Evolutionary conservation across 2,113 vertebrate genomes (phyloP), one percentile per base, ranked within the genome.

Genomic region (Rissa tridactyla): DNA sequence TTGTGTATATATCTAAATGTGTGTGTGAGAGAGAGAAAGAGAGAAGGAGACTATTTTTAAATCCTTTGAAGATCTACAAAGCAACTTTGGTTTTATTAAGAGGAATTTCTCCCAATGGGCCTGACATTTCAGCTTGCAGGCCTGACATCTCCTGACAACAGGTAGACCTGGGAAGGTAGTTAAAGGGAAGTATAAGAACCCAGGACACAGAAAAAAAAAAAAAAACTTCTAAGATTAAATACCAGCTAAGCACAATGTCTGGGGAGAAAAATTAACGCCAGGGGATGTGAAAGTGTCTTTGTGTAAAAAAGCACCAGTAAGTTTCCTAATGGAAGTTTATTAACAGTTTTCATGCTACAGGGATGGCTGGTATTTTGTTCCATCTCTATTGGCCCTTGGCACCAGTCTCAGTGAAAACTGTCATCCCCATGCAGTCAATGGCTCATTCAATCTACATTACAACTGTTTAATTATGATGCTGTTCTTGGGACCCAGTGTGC

Each of bases 101-200:
- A 81, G 46, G 55, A 75, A 86, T 75, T 84, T 82, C 69, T 96
- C 70, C 44, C 25, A 46, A n/a, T 25, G 30, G 26, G n/a, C 23
- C 64, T 94, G 90, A 75, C 68, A 88, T 81, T 96, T 96, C 66
- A 86, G 34, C 42, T 88, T 94, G 64, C n/a, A 86, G n/a, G n/a
- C 78, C 64, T 96, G 91, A 88, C 64, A 61, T 71, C 64, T 90
- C 72, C 71, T 78, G 51, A 82, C 64, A 93, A 70, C 32, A 75
- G 30, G 51, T 38, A 86, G 36, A n/a, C 46, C 23, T 57, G 40
- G 32, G 55, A 94, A 81, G 13, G 44, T 34, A 58, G 40, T 44
- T 82, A 49, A 38, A 29, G 10, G 13, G 11, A 14, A 60, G 30
- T 62, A 61, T 11, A 76, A 69, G 23, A 62, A 78, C 10, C 5